Conservation (phyloP, 2,797 vertebrate species). For the Coregonus suidteri region DNA sequence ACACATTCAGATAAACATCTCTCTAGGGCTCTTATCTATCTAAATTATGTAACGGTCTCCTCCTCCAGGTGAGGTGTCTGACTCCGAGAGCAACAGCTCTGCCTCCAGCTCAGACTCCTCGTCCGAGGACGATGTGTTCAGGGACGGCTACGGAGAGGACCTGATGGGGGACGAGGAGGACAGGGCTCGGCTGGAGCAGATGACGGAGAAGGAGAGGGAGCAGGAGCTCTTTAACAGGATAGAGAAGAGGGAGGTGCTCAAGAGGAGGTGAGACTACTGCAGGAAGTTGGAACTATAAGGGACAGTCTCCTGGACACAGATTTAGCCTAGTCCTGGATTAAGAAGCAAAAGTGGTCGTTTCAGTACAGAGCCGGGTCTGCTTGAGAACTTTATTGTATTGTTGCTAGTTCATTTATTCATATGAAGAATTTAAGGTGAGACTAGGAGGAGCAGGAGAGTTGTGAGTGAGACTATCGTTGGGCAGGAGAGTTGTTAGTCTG, state of each 20-base stretch:
- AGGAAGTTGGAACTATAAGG: too few species aligned
- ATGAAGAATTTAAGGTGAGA: neutral
- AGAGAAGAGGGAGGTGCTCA: constrained; percentile 96
- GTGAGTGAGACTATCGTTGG: too few species aligned
- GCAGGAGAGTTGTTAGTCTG: too few species aligned
- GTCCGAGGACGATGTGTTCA: constrained; percentile 96
- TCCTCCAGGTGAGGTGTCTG: constrained; percentile 91
- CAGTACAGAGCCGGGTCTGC: neutral
- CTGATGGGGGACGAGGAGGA: constrained; percentile 98
- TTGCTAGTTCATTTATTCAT: neutral
- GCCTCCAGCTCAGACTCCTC: constrained; percentile 96
- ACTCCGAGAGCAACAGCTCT: constrained; percentile 96
- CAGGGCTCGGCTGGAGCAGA: constrained; percentile 93
- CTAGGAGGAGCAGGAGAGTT: too few species aligned
- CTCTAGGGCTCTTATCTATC: too few species aligned
- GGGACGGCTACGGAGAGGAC: constrained; percentile 96
- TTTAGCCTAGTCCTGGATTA: too few species aligned
- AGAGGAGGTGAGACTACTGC: constrained; percentile 84
- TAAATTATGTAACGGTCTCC: too few species aligned
- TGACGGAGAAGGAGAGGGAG: constrained; percentile 98
- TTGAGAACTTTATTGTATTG: neutral
- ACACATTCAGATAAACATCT: too few species aligned
- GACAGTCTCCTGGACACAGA: too few species aligned
- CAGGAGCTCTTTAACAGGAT: constrained; percentile 98
- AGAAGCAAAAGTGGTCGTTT: too few species aligned